A percentile compares a stretch with the other conserved stretches of the same genome.
Evolutionary conservation across 2,888 invertebrate genomes (phyloP).

Genomic region (Ecliptopera silaceata): DNA sequence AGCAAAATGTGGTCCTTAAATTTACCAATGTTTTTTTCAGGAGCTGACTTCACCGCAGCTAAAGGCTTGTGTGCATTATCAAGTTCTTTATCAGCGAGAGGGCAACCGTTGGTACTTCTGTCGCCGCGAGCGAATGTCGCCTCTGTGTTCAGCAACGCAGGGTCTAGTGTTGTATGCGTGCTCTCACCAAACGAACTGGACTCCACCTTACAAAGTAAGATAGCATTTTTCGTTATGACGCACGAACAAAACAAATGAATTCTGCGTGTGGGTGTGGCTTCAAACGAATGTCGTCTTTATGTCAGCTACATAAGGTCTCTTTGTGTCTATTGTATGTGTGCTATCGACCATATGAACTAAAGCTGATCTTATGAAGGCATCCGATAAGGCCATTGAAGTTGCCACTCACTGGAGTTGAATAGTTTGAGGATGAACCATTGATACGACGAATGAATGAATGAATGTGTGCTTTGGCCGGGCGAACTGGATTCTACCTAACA

Average conservation of each 20-base stretch:
- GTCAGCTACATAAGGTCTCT: too few species aligned
- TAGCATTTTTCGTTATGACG: neutral
- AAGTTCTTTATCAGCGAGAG: conserved; percentile 86
- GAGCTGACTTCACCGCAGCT: conserved; percentile 94
- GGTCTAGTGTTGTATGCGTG: conserved; percentile 84
- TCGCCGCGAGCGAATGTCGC: conserved; percentile 86
- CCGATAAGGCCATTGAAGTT: too few species aligned
- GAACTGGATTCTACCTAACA: conserved; percentile 84
- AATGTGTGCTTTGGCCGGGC: conserved; percentile 82
- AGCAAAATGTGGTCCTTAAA: neutral
- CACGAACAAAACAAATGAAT: too few species aligned
- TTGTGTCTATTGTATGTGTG: too few species aligned
- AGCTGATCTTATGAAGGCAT: too few species aligned
- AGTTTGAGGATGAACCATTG: too few species aligned
- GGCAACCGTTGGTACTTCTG: conserved; percentile 88
- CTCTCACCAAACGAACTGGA: conserved; percentile 84
- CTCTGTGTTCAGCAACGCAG: conserved; percentile 86
- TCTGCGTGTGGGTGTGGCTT: too few species aligned
- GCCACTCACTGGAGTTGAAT: too few species aligned
- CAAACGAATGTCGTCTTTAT: too few species aligned
- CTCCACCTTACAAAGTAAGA: conserved; percentile 75
- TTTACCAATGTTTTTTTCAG: conserved; percentile 53
- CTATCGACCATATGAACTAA: too few species aligned
- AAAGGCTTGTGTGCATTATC: conserved; percentile 91
- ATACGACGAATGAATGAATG: too few species aligned